Evolutionary conservation across 1,140 invertebrate species (phyloP), one percentile per base, ranked within the genome.

Genomic region (Bacillus rossius): DNA sequence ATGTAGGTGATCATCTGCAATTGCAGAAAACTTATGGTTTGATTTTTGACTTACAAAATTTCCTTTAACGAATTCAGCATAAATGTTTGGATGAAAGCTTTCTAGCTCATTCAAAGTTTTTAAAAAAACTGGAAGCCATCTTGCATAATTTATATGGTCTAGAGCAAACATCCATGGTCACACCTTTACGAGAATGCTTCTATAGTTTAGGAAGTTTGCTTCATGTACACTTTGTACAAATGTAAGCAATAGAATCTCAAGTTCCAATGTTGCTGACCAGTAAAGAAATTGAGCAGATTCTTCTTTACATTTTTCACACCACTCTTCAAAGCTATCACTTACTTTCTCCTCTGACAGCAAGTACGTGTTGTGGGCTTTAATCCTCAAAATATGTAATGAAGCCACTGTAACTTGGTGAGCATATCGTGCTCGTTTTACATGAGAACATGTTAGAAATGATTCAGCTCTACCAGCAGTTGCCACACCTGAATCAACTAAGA

Each of bases 1-100:
- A 58, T 67, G 67, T 8, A 60, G 61, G 34, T 69, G 66, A 43
- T 69, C 68, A 26, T 69, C 56, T 1, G 61, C 34, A 0, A 69
- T 64, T 10, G 48, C 37, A 29, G 65, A 65, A 50, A 69, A 69
- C 40, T 37, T 10, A 16, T 55, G 26, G 3, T 52, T 49, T 17
- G 59, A 56, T 53, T 63, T 69, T 47, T 59, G 17, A 29, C 64
- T 42, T 23, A 42, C 43, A 41, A 67, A 68, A 8, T 64, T 52
- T 8, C 62, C 65, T 29, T 41, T 13, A 19, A 53, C 1, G 29
- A 34, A 34, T 34, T 34, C 29, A 34, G 29, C 29, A 34, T 34
- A 59, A 61, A 37, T 60, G 29, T 25, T 4, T 47, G 2, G 37
- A 22, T 53, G 38, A 29, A 17, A 61, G 47, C 45, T 61, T 34